These are phyloP conservation scores for Burhinus bistriatus DNA, from an alignment of 2,113 vertebrate species.

Conservation along the genomic window DNA sequence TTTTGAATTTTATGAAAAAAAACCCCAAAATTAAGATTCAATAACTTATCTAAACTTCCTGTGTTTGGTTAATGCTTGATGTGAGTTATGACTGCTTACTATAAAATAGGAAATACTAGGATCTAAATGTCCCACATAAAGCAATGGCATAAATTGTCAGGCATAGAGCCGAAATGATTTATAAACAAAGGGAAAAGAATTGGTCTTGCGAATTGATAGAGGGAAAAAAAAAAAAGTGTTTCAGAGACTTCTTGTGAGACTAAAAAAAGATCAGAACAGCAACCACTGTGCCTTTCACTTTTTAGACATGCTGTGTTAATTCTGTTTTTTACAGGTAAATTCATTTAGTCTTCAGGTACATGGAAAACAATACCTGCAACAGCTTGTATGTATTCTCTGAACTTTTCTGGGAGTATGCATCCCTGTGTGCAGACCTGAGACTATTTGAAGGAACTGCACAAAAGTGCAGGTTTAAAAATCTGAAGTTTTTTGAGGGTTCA, in stretches of 20 bases:
- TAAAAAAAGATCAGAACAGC: neutral
- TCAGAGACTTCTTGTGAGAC: neutral
- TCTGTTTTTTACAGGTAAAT: neutral
- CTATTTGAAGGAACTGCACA: neutral
- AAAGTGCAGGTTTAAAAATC: neutral
- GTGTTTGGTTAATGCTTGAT: neutral
- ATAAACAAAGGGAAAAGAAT: neutral
- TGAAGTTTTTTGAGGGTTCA: neutral
- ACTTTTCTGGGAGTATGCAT: neutral
- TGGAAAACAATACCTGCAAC: neutral
- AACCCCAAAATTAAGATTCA: neutral
- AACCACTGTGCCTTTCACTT: neutral
- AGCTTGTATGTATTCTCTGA: neutral
- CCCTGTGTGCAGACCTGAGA: neutral
- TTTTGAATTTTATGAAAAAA: neutral
- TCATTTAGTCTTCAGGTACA: neutral
- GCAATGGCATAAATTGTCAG: neutral
- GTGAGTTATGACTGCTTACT: neutral
- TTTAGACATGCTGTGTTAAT: neutral
- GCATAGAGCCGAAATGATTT: too few relatives aligned
- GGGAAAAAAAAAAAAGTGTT: neutral
- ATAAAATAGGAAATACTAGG: neutral
- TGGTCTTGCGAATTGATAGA: neutral
- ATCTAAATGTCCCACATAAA: neutral
- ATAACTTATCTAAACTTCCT: neutral